Evolutionary conservation across 2,888 invertebrate species (phyloP).

Genomic region (Acleris laterana): DNA sequence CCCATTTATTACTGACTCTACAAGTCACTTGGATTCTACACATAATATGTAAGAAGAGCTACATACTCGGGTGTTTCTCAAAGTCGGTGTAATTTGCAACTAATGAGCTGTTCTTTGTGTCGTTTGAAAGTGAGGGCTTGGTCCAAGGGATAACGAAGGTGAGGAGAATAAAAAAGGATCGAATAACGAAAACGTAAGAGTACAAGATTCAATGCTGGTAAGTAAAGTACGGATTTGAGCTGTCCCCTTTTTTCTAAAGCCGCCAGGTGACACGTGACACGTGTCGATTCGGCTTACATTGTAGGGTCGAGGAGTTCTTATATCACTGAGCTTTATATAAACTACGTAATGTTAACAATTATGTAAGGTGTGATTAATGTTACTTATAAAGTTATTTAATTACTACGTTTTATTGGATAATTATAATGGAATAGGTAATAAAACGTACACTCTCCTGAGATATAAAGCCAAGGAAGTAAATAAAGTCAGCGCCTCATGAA

Average conservation of each 20-base stretch:
- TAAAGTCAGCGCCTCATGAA: conserved; percentile 33
- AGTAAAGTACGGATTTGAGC: not conserved
- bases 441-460: conserved; percentile 1
- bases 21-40: not conserved
- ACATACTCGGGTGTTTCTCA: conserved; percentile 8
- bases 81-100: conserved; percentile 17
- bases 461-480: conserved; percentile 24
- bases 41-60: too few species aligned
- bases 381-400: too few species aligned
- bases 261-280: too few species aligned
- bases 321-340: too few species aligned
- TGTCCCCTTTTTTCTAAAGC: not conserved
- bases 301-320: too few species aligned
- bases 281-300: too few species aligned
- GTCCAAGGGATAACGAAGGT: conserved; percentile 21
- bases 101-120: conserved; percentile 29
- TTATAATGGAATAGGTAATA: conserved; percentile 5
- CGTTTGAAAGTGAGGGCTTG: conserved; percentile 5
- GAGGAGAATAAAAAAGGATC: conserved; percentile 3
- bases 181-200: conserved; percentile 2
- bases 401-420: not conserved
- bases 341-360: too few species aligned
- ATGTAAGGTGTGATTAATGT: too few species aligned
- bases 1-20: not conserved
- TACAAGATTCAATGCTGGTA: not conserved